Evolutionary conservation across 2,113 vertebrate species (phyloP).

Genomic region (Rousettus leschenaultii): DNA sequence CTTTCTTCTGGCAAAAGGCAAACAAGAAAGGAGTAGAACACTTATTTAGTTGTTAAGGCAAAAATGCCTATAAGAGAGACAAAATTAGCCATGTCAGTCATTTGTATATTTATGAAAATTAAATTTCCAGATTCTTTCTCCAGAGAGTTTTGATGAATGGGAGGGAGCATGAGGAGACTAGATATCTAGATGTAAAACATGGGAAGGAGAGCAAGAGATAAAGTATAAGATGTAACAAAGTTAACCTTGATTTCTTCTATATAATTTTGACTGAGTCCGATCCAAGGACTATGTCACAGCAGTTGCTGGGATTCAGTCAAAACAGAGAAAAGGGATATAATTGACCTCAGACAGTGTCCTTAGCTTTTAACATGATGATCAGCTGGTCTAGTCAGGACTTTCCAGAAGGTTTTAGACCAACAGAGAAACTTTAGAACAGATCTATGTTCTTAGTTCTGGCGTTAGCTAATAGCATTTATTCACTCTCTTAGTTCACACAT

Average conservation of each 20-base stretch:
- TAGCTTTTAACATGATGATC: not conserved
- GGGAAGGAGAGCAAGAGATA: not conserved
- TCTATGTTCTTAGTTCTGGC: not conserved
- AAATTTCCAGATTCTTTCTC: not conserved
- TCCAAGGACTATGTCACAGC: not conserved
- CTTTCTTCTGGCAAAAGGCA: not conserved
- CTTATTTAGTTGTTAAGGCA: not conserved
- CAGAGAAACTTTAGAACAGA: not conserved
- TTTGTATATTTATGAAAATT: not conserved
- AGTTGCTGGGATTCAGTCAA: not conserved
- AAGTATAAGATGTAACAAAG: not conserved
- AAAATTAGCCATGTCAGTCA: not conserved
- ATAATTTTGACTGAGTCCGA: not conserved
- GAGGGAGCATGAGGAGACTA: not conserved
- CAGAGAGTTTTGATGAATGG: not conserved
- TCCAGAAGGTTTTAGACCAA: not conserved
- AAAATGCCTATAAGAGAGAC: not conserved
- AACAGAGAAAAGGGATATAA: not conserved
- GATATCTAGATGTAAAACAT: not conserved
- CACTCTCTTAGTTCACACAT: not conserved
- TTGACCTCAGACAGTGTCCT: not conserved
- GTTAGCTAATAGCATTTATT: not conserved
- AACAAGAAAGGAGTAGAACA: not conserved
- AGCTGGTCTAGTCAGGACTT: not conserved
- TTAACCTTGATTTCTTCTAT: not conserved